Evolutionary conservation across 2,888 invertebrate species (phyloP), one percentile per base, ranked within the genome.

Genomic region (Endomychus coccineus): DNA sequence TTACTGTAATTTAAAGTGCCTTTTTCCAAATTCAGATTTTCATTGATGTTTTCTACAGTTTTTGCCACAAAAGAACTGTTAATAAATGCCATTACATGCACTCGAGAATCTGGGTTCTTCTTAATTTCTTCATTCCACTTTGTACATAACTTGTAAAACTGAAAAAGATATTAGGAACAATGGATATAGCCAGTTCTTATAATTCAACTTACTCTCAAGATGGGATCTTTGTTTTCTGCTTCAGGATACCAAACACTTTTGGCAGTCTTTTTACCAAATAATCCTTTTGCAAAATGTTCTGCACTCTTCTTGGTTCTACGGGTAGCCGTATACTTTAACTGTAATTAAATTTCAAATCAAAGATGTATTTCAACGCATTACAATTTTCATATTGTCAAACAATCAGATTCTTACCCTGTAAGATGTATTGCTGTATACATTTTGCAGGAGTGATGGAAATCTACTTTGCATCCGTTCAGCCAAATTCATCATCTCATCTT

Each of bases 311-410:
- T 71, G 0, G 88, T 76, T 47, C 89, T 72, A 56, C 87, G 80
- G 1, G 83, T 83, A 2, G 78, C 75, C 11, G 89, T 89, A 48
- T 76, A 82, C 51, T 78, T 79, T 55, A 89, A 83, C 79, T 85
- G 68, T 44, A 71, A 70, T n/a, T n/a, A n/a, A n/a, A n/a, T n/a
- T n/a, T n/a, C n/a, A n/a, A n/a, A n/a, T 31, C 40, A 41, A 68
- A 69, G n/a, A n/a, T n/a, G n/a, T n/a, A n/a, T n/a, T n/a, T n/a
- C n/a, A n/a, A n/a, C n/a, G n/a, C n/a, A n/a, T n/a, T n/a, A n/a
- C n/a, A n/a, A n/a, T n/a, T n/a, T n/a, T n/a, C n/a, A n/a, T n/a
- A n/a, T n/a, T n/a, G n/a, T n/a, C n/a, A n/a, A n/a, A n/a, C n/a
- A n/a, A n/a, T n/a, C n/a, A n/a, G n/a, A n/a, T n/a, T 34, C 29